These are phyloP conservation scores for Laspeyria flexula DNA, from an alignment of 2,888 invertebrate genomes.

Conservation along the genomic window DNA sequence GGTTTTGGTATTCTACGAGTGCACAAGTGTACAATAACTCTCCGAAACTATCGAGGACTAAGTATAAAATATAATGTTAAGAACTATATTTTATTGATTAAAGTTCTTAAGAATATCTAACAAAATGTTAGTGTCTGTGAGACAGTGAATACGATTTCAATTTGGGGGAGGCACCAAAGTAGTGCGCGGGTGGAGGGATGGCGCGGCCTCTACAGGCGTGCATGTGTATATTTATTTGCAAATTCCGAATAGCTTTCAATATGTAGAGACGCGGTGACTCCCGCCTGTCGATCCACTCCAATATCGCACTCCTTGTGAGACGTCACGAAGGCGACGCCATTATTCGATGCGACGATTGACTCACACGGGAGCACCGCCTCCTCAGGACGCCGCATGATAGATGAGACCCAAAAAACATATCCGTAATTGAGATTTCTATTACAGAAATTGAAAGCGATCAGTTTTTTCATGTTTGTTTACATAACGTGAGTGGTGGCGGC, in stretches of 20 bases:
- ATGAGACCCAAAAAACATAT: conserved; percentile 82
- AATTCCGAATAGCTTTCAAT: conserved; percentile 84
- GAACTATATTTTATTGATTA: conserved; percentile 26
- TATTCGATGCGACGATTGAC: conserved; percentile 78
- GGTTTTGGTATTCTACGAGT: conserved; percentile 36
- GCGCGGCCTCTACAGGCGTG: conserved; percentile 56
- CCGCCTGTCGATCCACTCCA: conserved; percentile 83
- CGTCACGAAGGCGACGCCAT: conserved; percentile 76
- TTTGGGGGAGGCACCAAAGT: conserved; percentile 72
- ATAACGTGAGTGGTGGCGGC: conserved; percentile 79
- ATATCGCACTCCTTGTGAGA: conserved; percentile 78
- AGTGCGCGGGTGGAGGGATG: conserved; percentile 59
- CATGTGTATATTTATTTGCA: conserved; percentile 83
- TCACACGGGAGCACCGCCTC: conserved; percentile 67
- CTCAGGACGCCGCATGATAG: conserved; percentile 77
- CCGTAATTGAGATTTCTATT: conserved; percentile 85
- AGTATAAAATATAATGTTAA: background rate
- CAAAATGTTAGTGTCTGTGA: conserved; percentile 65
- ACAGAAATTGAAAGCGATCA: conserved; percentile 80
- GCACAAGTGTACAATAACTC: background rate
- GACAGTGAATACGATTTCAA: conserved; percentile 80
- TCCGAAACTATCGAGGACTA: background rate
- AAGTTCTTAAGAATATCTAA: conserved; percentile 45
- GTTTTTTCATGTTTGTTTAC: conserved; percentile 81
- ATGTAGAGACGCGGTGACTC: conserved; percentile 80